phyloP scores from a whole-genome alignment of 2,797 vertebrate species.

The Pyrocephalus nanus region DNA sequence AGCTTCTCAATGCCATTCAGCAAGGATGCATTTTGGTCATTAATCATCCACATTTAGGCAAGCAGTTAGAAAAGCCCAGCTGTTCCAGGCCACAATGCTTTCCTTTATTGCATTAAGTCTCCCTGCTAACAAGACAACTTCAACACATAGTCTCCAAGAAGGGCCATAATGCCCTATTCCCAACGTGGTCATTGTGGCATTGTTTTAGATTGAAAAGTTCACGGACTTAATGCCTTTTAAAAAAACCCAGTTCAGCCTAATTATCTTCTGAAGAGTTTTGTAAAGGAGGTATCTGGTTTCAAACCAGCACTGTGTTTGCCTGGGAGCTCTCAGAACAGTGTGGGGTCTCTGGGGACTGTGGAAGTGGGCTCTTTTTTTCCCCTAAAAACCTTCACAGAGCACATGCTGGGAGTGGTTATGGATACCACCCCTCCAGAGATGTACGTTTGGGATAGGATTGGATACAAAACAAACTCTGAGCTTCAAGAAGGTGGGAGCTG shows the following conservation, averaged over 20 bases:
- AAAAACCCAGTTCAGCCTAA: constrained; percentile 56
- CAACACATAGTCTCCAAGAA: constrained; percentile 65
- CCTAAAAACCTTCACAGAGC: background rate
- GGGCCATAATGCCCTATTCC: constrained; percentile 66
- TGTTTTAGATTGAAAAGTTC: constrained; percentile 73
- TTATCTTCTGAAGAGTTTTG: constrained; percentile 12
- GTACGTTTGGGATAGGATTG: background rate
- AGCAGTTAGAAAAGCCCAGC: constrained; percentile 62
- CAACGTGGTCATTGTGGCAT: constrained; percentile 55
- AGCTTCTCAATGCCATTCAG: constrained; percentile 55
- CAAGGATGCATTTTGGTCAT: constrained; percentile 64
- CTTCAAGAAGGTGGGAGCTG: background rate
- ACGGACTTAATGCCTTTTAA: constrained; percentile 65
- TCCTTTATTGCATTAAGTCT: constrained; percentile 40
- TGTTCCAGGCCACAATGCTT: constrained; percentile 55
- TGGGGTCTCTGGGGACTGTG: background rate
- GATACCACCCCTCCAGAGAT: background rate
- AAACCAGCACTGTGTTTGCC: accelerated
- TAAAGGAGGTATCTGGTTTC: background rate
- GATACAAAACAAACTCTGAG: accelerated
- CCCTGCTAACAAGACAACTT: constrained; percentile 66
- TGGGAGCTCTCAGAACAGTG: accelerated
- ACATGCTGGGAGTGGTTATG: background rate
- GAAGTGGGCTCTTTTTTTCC: background rate
- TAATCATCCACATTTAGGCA: constrained; percentile 59